Base-by-base conservation (phyloP, 2,797 vertebrate species). In the Sebastes itinus region DNA sequence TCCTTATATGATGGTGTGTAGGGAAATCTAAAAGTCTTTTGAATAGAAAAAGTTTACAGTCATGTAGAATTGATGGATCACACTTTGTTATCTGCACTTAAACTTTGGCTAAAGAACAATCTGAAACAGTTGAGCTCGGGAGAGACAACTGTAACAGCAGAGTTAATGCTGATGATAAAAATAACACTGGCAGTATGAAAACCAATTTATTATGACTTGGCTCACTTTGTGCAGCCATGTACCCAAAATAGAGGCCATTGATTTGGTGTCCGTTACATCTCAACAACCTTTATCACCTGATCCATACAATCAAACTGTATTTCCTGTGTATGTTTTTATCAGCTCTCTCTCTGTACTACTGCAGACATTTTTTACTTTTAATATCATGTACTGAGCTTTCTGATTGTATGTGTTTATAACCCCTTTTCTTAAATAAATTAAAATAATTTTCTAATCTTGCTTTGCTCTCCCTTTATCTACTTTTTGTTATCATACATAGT, bases 371-470 rank as follows among this genome's bases (percentile, higher is more conserved):
- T 66, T 69, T 27, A 68, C 33, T 11, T 75, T 86, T 72, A 64
- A 78, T 70, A 27, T 79, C 9, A 55, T 42, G 49, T 73, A 62
- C 54, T 79, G 62, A 77, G 10, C 73, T 78, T 38, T 30, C 58
- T 82, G 60, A 71, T 81, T 81, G 55, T 85, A 7, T 59, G 23
- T 85, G 59, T 86, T 77, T 79, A 54, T 87, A 76, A 85, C 72
- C 52, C 3, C 7, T 67, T 86, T 86, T 86, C 68, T 82, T 33
- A 70, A 88, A 86, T 93, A 87, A 91, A 92, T 92, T 86, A 88
- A 92, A 84, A 77, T 49, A 3, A 66, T 89, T 87, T 90, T 91
- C 46, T 92, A 87, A 30, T 69, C 60, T n/a, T 65, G 7, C n/a
- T 7, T 35, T 59, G 32, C 1, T 2, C 10, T 70, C 2, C 10